Base-by-base conservation (phyloP, 2,888 invertebrate species). In the Noctua janthina region DNA sequence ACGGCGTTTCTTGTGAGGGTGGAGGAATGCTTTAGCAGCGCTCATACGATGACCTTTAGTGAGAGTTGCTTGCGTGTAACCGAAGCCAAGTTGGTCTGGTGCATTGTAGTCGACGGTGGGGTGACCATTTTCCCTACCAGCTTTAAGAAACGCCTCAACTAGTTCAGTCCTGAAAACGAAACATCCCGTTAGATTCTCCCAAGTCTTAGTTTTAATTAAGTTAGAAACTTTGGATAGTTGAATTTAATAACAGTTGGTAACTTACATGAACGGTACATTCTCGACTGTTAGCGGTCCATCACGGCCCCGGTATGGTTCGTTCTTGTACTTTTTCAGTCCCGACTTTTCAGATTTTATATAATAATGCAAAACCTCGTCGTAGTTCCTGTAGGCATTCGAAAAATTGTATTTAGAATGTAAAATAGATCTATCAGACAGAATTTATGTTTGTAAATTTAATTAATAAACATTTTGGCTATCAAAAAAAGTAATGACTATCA, bases 21-120 rank as follows among this genome's bases (percentile, higher is more conserved):
- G 97, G 0, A 98, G 96, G 90, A 97, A 98, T 2, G 98, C 98
- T 88, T 97, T 97, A 71, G 98, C 98, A 0, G 98, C 97, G 90
- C 98, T 98, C 79, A 98, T 97, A 66, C 99, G 97, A 10, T 97
- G 97, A 0, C 98, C 98, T 86, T 97, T 96, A 69, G 96, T 94
- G 0, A 97, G 97, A 13, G 97, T 98, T 0, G 94, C 94, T 91
- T 97, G 97, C 46, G 94, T 92, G 88, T 96, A 96, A 29, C 97
- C 97, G 87, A 98, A 97, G 20, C 98, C 98, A 17, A 98, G 95
- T 91, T 97, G 97, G 68, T 97, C 95, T 39, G 97, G 97, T 0
- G 97, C 97, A 89, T 98, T 98, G 92, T 97, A 97, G 90, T 98
- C 98, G 3, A 97, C 95, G 1, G 97, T 94, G 6, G 97, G 97